These are phyloP conservation scores for Harpalus rubripes DNA, from an alignment of 2,888 invertebrate species.

Conservation along the genomic window DNA sequence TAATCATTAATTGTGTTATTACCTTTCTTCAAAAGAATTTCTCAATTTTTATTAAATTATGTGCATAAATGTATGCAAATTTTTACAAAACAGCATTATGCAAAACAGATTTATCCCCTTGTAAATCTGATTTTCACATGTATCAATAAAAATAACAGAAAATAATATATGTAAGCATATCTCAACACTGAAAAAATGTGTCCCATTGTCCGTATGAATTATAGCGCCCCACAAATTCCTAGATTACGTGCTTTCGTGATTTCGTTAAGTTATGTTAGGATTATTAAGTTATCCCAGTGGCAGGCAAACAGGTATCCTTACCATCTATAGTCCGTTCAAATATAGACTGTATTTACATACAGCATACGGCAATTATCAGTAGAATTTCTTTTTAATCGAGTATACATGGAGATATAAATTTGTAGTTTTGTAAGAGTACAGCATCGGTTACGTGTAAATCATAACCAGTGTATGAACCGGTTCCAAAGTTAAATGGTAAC, in stretches of 20 bases:
- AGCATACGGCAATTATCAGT: neutral
- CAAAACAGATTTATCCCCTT: constrained; percentile 11
- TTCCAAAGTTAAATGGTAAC: constrained; percentile 42
- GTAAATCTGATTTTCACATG: constrained; percentile 39
- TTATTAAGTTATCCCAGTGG: constrained; percentile 70
- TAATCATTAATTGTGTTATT: no score
- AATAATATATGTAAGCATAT: constrained; percentile 45
- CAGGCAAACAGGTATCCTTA: constrained; percentile 26
- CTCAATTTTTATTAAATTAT: neutral
- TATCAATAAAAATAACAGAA: constrained; percentile 30
- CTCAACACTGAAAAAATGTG: constrained; percentile 39
- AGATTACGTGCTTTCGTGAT: constrained; percentile 69
- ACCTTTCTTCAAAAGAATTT: no score
- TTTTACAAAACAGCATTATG: neutral
- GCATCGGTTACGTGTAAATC: constrained; percentile 49
- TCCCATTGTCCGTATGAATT: constrained; percentile 43
- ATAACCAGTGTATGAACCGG: constrained; percentile 49
- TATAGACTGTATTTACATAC: constrained; percentile 17
- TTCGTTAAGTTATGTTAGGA: constrained; percentile 70
- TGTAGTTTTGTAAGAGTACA: constrained; percentile 22
- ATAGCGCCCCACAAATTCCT: constrained; percentile 70
- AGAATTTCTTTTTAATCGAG: constrained; percentile 34
- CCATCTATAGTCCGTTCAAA: constrained; percentile 9
- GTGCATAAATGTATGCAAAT: neutral
- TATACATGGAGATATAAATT: constrained; percentile 22